These are phyloP conservation scores for Xenops minutus DNA, from an alignment of 2,797 vertebrate species.

Conservation along the genomic window DNA sequence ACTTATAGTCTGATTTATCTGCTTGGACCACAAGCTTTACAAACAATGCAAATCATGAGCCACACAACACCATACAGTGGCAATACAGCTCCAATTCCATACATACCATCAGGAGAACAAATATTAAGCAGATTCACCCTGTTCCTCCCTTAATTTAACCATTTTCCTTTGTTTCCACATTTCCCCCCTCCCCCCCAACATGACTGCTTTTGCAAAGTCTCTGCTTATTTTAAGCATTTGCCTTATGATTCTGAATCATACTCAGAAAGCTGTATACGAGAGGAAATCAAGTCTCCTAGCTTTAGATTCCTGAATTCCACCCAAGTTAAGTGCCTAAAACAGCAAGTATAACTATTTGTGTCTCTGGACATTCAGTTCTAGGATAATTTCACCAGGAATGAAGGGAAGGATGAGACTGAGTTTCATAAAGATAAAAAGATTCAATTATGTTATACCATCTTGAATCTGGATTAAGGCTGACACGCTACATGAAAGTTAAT, in stretches of 20 bases:
- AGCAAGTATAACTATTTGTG: neutral
- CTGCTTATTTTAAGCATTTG: constrained; percentile 4
- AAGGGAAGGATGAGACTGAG: neutral
- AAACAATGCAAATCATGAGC: neutral
- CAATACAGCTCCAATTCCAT: neutral
- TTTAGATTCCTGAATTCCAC: neutral
- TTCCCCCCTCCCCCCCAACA: too few species aligned
- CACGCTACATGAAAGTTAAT: neutral
- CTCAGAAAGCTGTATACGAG: neutral
- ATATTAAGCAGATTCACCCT: neutral
- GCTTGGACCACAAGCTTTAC: neutral
- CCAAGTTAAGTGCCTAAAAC: neutral
- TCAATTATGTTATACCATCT: neutral
- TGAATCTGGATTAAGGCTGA: neutral
- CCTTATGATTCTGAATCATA: constrained; percentile 34
- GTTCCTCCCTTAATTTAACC: neutral
- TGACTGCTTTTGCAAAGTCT: neutral
- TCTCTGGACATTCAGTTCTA: neutral
- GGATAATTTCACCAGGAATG: neutral
- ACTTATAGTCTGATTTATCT: neutral
- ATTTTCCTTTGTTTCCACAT: neutral
- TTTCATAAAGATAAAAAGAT: neutral
- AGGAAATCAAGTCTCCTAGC: neutral
- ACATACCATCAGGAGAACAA: neutral
- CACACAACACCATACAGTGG: neutral